Percentiles rank a stretch among this genome's conserved stretches.
Evolutionary conservation across 2,797 vertebrate genomes (phyloP).

Genomic region (Alfaro cultratus): DNA sequence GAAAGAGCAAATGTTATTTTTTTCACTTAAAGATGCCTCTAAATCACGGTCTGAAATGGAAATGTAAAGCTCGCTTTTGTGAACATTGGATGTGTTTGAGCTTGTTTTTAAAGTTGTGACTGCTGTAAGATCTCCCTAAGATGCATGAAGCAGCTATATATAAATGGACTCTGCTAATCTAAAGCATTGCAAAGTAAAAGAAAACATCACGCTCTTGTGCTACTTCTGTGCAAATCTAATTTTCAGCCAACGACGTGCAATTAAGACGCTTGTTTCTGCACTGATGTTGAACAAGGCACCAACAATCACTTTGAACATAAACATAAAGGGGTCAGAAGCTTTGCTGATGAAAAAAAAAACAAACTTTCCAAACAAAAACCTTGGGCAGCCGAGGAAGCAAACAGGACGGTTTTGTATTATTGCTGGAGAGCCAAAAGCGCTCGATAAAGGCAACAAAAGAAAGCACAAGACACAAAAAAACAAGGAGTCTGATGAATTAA

Average conservation of each 20-base stretch:
- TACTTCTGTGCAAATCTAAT: constrained; percentile 10
- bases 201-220: constrained; percentile 4
- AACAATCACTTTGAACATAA: constrained; percentile 50
- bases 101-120: neutral
- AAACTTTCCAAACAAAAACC: constrained; percentile 12
- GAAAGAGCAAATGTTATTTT: neutral
- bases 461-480: constrained; percentile 33
- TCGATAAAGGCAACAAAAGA: constrained; percentile 33
- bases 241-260: constrained; percentile 9
- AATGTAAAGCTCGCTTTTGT: neutral
- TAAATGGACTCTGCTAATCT: constrained; percentile 6
- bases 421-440: constrained; percentile 21
- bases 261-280: constrained; percentile 28
- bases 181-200: neutral
- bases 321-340: constrained; percentile 34
- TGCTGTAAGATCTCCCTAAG: neutral
- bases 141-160: neutral
- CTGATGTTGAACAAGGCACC: constrained; percentile 30
- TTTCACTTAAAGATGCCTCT: neutral
- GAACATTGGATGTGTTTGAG: neutral
- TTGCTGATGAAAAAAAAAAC: constrained; percentile 35
- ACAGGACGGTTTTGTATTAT: constrained; percentile 25
- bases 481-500: constrained; percentile 17
- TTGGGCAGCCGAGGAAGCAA: constrained; percentile 18
- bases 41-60: neutral